A percentile compares a stretch with the other conserved stretches of the same genome.
Conservation (phyloP, 2,797 vertebrate genomes). For the Leontocebus nigricollis region DNA sequence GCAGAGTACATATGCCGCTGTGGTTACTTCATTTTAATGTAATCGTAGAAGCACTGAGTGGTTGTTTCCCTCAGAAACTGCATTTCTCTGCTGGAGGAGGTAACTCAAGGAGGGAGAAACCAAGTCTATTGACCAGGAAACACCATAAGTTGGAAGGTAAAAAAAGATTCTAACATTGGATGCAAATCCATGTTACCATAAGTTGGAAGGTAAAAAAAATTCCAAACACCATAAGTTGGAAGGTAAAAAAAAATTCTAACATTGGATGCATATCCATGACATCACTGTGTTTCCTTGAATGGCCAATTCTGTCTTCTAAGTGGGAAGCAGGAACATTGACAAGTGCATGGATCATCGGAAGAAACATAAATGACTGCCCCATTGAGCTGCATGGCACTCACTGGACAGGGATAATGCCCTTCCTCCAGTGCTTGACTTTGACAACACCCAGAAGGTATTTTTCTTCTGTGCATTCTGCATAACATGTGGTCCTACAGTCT, state of each 20-base stretch:
- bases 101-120: not conserved
- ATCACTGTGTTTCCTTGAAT: not conserved
- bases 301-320: not conserved
- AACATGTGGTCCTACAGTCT: not conserved
- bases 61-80: not conserved
- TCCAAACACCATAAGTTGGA: not conserved
- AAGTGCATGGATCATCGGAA: not conserved
- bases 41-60: not conserved
- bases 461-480: not conserved
- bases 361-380: not conserved
- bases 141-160: not conserved
- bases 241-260: not conserved
- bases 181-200: not conserved
- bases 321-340: not conserved
- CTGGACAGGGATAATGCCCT: not conserved
- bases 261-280: not conserved
- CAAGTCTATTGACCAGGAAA: not conserved
- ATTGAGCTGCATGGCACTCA: no score
- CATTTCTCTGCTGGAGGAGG: not conserved
- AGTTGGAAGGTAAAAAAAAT: not conserved
- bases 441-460: not conserved
- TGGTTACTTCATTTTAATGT: not conserved
- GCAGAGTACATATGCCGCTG: not conserved
- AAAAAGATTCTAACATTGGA: not conserved
- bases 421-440: not conserved